Percentiles rank a stretch among this genome's conserved stretches.
These are phyloP conservation scores for Remorina albescens DNA, from an alignment of 2,797 vertebrate species.

Conservation along the genomic window DNA sequence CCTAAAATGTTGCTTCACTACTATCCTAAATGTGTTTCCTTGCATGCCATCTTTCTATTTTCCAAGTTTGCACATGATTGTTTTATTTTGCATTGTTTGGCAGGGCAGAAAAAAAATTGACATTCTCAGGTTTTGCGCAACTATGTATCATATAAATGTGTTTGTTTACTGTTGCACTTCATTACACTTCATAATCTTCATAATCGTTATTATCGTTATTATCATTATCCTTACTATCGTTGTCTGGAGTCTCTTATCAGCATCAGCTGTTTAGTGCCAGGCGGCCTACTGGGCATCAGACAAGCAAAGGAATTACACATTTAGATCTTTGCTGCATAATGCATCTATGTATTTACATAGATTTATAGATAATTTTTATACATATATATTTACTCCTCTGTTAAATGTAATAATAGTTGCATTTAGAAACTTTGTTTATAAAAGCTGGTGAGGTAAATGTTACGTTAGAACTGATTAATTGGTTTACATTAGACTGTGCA, in stretches of 20 bases:
- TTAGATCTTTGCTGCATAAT: too few relatives aligned
- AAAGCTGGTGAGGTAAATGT: too few relatives aligned
- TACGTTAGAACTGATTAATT: background rate
- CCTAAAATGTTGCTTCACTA: constrained; percentile 50
- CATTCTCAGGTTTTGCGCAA: constrained; percentile 20
- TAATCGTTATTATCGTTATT: background rate
- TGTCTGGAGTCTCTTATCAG: background rate
- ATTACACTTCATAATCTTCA: too few relatives aligned
- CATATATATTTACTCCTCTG: too few relatives aligned
- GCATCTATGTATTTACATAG: too few relatives aligned
- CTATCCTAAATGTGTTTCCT: constrained; percentile 39
- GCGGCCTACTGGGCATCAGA: too few relatives aligned
- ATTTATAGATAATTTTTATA: too few relatives aligned
- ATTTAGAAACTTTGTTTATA: too few relatives aligned
- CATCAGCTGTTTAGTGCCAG: background rate
- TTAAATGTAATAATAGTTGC: too few relatives aligned
- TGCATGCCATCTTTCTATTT: constrained; percentile 11
- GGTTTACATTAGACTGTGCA: background rate
- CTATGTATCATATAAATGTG: background rate
- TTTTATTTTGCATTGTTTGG: constrained; percentile 27
- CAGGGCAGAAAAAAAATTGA: background rate
- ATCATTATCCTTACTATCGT: too few relatives aligned
- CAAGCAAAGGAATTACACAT: too few relatives aligned
- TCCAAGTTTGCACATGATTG: constrained; percentile 36
- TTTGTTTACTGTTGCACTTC: too few relatives aligned